Evolutionary conservation across 2,797 vertebrate genomes (phyloP).

Genomic region (Cuculus canorus): DNA sequence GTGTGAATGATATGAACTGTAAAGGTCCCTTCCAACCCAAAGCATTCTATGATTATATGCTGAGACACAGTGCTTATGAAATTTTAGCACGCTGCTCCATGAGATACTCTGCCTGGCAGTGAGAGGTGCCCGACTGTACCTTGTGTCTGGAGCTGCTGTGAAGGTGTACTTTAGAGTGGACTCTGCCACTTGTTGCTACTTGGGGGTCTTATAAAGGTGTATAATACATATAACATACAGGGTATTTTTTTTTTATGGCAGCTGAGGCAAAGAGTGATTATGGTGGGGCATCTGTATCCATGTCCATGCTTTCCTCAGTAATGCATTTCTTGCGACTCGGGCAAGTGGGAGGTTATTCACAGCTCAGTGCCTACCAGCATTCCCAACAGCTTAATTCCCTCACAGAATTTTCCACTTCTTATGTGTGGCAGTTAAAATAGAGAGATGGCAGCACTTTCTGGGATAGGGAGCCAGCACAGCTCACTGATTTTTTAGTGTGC

Average conservation of each 20-base stretch:
- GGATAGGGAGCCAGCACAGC: neutral
- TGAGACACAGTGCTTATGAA: fast-evolving
- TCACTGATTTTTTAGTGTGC: neutral
- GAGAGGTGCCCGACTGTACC: neutral
- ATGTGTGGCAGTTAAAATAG: constrained; percentile 30
- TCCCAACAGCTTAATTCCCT: neutral
- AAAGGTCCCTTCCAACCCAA: no score
- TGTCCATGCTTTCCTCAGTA: neutral
- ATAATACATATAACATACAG: neutral
- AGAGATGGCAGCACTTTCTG: constrained; percentile 8
- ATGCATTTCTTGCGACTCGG: neutral
- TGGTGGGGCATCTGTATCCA: fast-evolving
- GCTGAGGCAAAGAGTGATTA: neutral
- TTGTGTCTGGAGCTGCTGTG: neutral
- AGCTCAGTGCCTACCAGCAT: constrained; percentile 6
- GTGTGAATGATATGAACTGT: no score
- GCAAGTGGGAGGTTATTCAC: constrained; percentile 38
- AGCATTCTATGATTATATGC: no score
- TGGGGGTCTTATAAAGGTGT: neutral
- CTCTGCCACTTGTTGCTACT: neutral
- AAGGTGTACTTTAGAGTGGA: neutral
- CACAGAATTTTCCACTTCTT: constrained; percentile 57
- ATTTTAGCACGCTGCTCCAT: fast-evolving
- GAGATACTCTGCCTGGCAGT: neutral
- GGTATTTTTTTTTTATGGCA: neutral